Conservation (phyloP, 2,113 vertebrate genomes). For the Struthio camelus region DNA sequence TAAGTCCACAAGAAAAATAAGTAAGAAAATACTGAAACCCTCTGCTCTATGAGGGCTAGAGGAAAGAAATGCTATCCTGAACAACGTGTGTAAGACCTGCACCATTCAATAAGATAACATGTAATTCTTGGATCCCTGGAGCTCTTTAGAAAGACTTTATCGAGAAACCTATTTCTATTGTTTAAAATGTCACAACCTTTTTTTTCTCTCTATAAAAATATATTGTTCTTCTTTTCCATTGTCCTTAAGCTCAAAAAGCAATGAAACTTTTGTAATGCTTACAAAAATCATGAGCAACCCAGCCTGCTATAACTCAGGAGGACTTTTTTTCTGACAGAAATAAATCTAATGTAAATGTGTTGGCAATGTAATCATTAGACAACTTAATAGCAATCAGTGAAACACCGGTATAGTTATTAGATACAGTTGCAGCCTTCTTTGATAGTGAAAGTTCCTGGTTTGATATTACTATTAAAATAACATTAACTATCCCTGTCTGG, state of each 20-base stretch:
- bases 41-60: neutral
- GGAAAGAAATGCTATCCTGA: slow-evolving; percentile 18
- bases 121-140: slow-evolving; percentile 26
- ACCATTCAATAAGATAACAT: neutral
- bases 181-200: slow-evolving; percentile 21
- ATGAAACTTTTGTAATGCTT: neutral
- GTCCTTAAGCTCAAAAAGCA: neutral
- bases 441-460: neutral
- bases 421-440: neutral
- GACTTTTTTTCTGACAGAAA: neutral
- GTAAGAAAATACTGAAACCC: neutral
- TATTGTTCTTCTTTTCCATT: neutral
- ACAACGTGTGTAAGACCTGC: neutral
- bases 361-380: neutral
- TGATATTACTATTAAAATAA: neutral
- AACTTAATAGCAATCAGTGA: neutral
- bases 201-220: neutral
- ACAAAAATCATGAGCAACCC: neutral
- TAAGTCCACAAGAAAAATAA: slow-evolving; percentile 30
- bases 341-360: neutral
- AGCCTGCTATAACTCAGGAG: neutral
- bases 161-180: neutral
- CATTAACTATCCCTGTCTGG: neutral
- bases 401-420: neutral
- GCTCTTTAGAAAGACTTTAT: neutral